Conservation (phyloP, 2,888 invertebrate genomes). For the Netelia virgata region DNA sequence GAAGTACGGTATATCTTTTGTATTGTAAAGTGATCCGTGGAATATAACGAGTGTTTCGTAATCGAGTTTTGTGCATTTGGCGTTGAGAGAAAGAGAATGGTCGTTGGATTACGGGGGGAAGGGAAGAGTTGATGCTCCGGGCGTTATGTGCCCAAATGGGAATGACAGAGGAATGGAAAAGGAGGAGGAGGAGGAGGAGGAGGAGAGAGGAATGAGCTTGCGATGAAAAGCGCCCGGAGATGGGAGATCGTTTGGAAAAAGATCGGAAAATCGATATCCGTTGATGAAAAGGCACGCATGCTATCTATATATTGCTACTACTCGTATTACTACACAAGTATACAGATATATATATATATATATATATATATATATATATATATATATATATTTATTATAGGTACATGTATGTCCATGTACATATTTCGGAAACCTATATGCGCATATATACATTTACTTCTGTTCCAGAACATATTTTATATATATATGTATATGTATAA, state of each 20-base stretch:
- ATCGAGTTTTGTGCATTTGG: conserved; percentile 63
- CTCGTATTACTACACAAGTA: background rate
- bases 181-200: background rate
- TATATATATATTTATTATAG: conserved; percentile 8
- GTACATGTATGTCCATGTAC: background rate
- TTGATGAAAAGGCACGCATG: conserved; percentile 23
- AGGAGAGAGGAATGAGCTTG: conserved; percentile 31
- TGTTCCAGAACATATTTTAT: background rate
- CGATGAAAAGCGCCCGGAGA: conserved; percentile 44
- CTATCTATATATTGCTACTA: background rate
- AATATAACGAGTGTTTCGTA: conserved; percentile 43
- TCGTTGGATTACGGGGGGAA: conserved; percentile 1
- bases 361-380: background rate
- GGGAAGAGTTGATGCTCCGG: conserved; percentile 11
- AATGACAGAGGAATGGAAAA: background rate
- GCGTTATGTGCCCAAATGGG: conserved; percentile 12
- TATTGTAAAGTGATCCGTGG: background rate
- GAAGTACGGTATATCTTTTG: background rate
- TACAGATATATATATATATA: conserved; percentile 7
- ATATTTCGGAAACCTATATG: no score
- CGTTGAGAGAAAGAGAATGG: conserved; percentile 51
- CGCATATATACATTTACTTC: background rate
- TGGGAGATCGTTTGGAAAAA: conserved; percentile 59
- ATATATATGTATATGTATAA: background rate
- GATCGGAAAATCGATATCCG: conserved; percentile 66